Evolutionary conservation across 2,888 invertebrate species (phyloP), one percentile per base, ranked within the genome.

Genomic region (Hedya salicella): DNA sequence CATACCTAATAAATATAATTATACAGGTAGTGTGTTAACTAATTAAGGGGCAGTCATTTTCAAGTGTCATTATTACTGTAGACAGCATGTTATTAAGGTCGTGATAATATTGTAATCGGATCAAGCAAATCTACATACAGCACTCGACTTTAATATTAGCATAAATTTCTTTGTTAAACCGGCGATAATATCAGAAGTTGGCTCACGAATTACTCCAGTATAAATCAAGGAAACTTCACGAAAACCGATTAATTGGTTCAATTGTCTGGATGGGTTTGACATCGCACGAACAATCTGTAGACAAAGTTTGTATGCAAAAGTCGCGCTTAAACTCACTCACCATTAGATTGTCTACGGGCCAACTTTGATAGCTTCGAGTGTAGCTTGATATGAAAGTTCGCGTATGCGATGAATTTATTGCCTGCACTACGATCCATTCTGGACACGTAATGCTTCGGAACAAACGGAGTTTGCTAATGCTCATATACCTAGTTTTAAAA

Each of bases 231-330:
- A 74, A 72, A 70, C 72, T 75, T 70, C 72, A 75, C 77, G 79
- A 79, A 83, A 84, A 83, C 80, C 84, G 81, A 88, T 88, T 89
- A 89, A 89, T 89, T 87, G 83, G 81, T 82, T 79, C 85, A 86
- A 88, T 88, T 88, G 85, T 86, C 80, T 79, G 79, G 79, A 88
- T 84, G 84, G 82, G 81, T 87, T 86, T 86, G 86, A 89, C 86
- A 85, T 83, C 78, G 79, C 82, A 78, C 82, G 86, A 85, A 86
- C 86, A 84, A 85, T 85, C 84, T 81, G 81, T 77, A 79, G 85
- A 70, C 83, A 84, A 91, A 90, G 87, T 90, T 89, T 86, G 81
- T 80, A 88, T 86, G 86, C 87, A 87, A 88, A 89, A 88, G 87
- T 88, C 82, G 80, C 76, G 81, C 80, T 82, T 80, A 77, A 81